Percentiles rank a stretch among this genome's conserved stretches.
phyloP scores from a whole-genome alignment of 2,888 invertebrate genomes.

The Tanypteryx hageni region DNA sequence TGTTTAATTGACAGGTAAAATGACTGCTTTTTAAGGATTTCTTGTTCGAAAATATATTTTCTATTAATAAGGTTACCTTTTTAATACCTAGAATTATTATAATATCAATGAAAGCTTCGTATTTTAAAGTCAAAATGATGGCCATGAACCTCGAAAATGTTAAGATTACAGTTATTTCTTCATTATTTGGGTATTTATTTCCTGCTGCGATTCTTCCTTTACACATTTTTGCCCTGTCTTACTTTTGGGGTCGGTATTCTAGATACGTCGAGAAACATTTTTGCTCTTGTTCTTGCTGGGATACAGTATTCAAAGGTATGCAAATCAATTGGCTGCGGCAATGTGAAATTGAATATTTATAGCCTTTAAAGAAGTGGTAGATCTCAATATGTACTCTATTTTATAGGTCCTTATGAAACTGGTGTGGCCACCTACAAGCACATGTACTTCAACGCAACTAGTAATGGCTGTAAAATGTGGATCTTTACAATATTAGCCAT shows the following conservation, averaged over 20 bases:
- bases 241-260: constrained; percentile 83
- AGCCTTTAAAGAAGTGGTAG: background rate
- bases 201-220: constrained; percentile 80
- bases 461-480: constrained; percentile 83
- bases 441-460: constrained; percentile 83
- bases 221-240: constrained; percentile 80
- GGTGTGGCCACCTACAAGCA: constrained; percentile 84
- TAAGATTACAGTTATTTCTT: constrained; percentile 5
- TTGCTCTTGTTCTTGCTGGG: constrained; percentile 86
- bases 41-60: too few species aligned
- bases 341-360: background rate
- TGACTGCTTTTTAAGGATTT: too few species aligned
- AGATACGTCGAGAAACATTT: constrained; percentile 81
- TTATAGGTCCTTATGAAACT: constrained; percentile 81
- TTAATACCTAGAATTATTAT: too few species aligned
- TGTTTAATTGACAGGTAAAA: too few species aligned
- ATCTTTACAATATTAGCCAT: constrained; percentile 78
- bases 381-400: constrained; percentile 66
- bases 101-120: too few species aligned
- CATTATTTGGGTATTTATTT: constrained; percentile 70
- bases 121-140: too few species aligned
- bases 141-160: background rate
- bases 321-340: background rate
- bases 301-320: constrained; percentile 85
- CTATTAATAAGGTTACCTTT: too few species aligned